Evolutionary conservation across 2,797 vertebrate genomes (phyloP).

Genomic region (Enteromius unitaeniatus): DNA sequence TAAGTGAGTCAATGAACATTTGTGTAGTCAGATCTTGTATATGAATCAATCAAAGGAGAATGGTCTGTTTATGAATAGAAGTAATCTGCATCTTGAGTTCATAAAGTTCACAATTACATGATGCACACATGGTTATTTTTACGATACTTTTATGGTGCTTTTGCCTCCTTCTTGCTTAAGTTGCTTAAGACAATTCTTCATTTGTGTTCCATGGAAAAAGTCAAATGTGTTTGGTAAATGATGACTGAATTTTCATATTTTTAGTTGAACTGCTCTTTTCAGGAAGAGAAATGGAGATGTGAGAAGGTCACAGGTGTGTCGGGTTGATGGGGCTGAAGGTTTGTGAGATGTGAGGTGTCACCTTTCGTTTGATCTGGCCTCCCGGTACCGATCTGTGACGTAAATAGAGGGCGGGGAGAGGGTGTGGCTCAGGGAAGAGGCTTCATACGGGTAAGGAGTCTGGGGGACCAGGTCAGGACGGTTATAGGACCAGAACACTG

Average conservation of each 20-base stretch:
- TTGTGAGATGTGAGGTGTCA: constrained; percentile 33
- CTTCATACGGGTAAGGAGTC: constrained; percentile 71
- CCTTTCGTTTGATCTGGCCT: constrained; percentile 53
- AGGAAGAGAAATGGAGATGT: not conserved
- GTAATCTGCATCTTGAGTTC: not conserved
- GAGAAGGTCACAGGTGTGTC: constrained; percentile 41
- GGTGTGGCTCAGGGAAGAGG: constrained; percentile 77
- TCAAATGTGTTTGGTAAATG: not conserved
- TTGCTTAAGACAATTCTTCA: not conserved
- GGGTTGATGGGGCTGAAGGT: constrained; percentile 29
- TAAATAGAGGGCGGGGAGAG: constrained; percentile 77
- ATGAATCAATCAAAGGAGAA: not conserved
- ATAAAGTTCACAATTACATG: not conserved
- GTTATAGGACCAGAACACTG: constrained; percentile 72
- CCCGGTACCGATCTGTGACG: constrained; percentile 59
- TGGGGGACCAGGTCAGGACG: constrained; percentile 74
- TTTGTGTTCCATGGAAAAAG: not conserved
- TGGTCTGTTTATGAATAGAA: not conserved
- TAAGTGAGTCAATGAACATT: not conserved
- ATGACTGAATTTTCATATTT: not conserved
- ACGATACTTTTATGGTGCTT: not conserved
- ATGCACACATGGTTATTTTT: not conserved
- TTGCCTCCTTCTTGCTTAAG: not conserved
- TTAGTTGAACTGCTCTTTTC: not conserved
- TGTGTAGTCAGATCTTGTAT: not conserved